Evolutionary conservation across 2,113 vertebrate genomes (phyloP), one percentile per base, ranked within the genome.

Genomic region (Ailurus styani): DNA sequence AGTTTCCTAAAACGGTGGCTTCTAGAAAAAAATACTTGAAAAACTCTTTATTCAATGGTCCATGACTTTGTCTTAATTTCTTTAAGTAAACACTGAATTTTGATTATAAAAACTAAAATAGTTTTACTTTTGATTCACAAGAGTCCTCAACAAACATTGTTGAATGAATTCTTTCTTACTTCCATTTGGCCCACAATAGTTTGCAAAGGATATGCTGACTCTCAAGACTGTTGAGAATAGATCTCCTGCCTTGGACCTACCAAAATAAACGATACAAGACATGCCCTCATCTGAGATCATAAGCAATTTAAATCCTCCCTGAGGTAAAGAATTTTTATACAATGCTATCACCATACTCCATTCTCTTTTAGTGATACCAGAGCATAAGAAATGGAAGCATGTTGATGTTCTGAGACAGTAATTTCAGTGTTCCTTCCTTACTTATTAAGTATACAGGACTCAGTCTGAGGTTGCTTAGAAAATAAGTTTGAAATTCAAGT

Each of bases 401-500:
- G 0, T 0, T 60, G 70, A 93, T 15, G 6, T 15, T 47, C 50
- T 52, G 29, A 6, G 54, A 90, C 1, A 68, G 55, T 25, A 73
- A 86, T 75, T 54, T 78, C 72, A 54, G 57, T 4, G 20, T 2
- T 17, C n/a, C 42, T 93, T 83, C 60, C 31, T 72, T 31, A 54
- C 31, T 72, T 31, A 54, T 29, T 83, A n/a, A 82, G 60, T 62
- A 62, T 15, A 72, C 18, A 75, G 34, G 12, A 96, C 52, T 45
- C 90, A 60, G 10, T 75, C 17, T 52, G 17, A 62, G 45, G 15
- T 23, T 79, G 89, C n/a, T 86, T 83, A 47, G 54, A 75, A 96
- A 86, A 91, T 57, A 85, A 95, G 79, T 84, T 78, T 70, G 37
- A 92, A 93, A 96, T 85, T 96, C 68, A 87, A 90, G 70, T 75